Base-by-base conservation (phyloP, 2,113 vertebrate species). In the Thamnophis sirtalis region DNA sequence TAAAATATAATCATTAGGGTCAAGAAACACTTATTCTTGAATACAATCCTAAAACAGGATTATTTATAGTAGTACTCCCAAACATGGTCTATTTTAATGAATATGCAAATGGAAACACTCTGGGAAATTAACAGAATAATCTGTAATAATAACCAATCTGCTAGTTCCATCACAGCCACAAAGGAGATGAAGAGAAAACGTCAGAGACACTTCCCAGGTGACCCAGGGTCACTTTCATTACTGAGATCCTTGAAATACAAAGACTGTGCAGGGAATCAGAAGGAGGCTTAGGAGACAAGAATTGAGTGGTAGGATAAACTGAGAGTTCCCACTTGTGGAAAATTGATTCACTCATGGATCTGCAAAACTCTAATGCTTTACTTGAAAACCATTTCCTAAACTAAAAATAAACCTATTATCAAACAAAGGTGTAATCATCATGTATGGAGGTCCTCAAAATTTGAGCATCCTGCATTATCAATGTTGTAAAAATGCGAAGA, bases 31-130 rank as follows among this genome's bases (percentile, higher is more conserved):
- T 89, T 48, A 15, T 5, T 48, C 53, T 26, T 19, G 43, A 50
- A 24, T 88, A 38, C 38, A 56, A 13, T 56, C 33, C 33, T 56
- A 88, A 88, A n/a, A 56, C 21, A 19, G 54, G 17, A 7, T 3
- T 9, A 48, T 54, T 91, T 91, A 88, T 68, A 84, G 28, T 68
- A 15, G 50, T 0, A 84, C 51, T 94, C 92, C 93, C 56, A 80
- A 86, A 15, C 6, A 84, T 58, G 88, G 22, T 22, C 17, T 19
- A 55, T 48, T 48, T 58, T 43, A 88, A 55, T 26, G 9, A 49
- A 49, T 33, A 7, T 28, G 17, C 28, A n/a, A 38, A 38, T 60
- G 26, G 21, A 33, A 93, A 1, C 84, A 9, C 92, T 1, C 63
- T 22, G 88, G 89, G 50, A 28, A 94, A 91, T 7, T 1, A 90